Percentiles rank a stretch among this genome's conserved stretches.
These are phyloP conservation scores for Lithophane semibrunnea DNA, from an alignment of 2,888 invertebrate species.

Conservation along the genomic window DNA sequence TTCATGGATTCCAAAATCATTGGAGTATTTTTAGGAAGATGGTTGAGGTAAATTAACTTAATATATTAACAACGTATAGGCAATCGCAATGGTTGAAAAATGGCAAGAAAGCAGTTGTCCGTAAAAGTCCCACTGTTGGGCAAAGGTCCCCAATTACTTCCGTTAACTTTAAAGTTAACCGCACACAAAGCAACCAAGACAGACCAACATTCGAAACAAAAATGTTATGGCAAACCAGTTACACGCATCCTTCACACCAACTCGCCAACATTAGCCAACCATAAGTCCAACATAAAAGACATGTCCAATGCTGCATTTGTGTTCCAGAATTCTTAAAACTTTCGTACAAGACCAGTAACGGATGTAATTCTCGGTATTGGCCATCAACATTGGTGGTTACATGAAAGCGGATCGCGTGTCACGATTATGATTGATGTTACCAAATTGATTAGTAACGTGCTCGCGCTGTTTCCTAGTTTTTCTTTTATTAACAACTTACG, in stretches of 20 bases:
- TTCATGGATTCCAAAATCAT: not conserved
- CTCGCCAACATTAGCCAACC: not conserved
- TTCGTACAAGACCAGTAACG: constrained; percentile 8
- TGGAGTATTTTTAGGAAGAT: not conserved
- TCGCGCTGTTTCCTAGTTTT: constrained; percentile 65
- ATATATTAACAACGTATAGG: too few species aligned
- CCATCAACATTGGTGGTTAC: constrained; percentile 40
- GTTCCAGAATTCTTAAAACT: not conserved
- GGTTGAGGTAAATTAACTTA: too few species aligned
- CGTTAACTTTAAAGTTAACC: too few species aligned
- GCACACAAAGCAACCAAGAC: too few species aligned
- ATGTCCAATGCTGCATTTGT: constrained; percentile 10
- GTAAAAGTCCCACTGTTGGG: too few species aligned
- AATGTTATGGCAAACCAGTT: constrained; percentile 22
- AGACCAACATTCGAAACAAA: too few species aligned
- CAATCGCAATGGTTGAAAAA: too few species aligned
- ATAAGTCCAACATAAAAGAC: not conserved
- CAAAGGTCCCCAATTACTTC: too few species aligned
- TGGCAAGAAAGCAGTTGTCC: too few species aligned
- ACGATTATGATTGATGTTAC: constrained; percentile 66
- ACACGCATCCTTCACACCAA: constrained; percentile 17
- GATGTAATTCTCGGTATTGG: not conserved
- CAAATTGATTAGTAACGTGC: constrained; percentile 66
- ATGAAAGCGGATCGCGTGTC: constrained; percentile 65
- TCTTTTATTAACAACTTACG: constrained; percentile 60